Evolutionary conservation across 2,888 invertebrate species (phyloP).

Genomic region (Drosophila recens): DNA sequence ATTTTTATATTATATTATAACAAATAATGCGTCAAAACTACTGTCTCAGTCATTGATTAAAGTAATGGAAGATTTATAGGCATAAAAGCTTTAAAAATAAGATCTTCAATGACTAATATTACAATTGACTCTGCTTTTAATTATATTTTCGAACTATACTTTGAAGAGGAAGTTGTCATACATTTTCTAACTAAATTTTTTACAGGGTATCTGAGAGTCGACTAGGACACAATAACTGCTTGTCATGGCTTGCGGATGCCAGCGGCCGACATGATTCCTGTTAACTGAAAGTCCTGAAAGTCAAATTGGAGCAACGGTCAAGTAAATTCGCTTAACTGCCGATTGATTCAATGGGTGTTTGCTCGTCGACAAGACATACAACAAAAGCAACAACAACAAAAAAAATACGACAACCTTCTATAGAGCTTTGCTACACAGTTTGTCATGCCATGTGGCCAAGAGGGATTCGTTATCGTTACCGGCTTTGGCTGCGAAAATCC

Average conservation of each 20-base stretch:
- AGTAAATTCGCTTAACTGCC: conserved; percentile 5
- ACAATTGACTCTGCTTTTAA: no score
- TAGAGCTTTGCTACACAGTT: conserved; percentile 4
- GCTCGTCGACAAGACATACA: conserved; percentile 9
- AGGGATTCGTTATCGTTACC: conserved; percentile 31
- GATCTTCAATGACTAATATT: no score
- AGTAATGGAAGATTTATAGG: no score
- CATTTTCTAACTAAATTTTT: no score
- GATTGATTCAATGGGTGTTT: conserved; percentile 15
- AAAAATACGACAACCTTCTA: neutral
- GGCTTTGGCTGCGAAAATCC: conserved; percentile 51
- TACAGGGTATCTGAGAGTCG: conserved; percentile 4
- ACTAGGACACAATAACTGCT: neutral
- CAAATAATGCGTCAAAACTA: no score
- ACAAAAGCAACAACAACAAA: neutral
- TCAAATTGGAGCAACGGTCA: conserved; percentile 32
- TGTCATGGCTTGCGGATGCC: neutral
- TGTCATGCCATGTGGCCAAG: conserved; percentile 13
- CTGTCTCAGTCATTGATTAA: no score
- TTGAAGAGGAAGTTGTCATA: no score
- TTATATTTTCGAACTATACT: no score
- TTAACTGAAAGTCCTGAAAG: conserved; percentile 2
- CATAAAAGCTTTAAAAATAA: no score
- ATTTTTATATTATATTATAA: neutral
- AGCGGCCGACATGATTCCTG: conserved; percentile 5